Conservation (phyloP, 2,113 vertebrate species). For the Oophaga pumilio region DNA sequence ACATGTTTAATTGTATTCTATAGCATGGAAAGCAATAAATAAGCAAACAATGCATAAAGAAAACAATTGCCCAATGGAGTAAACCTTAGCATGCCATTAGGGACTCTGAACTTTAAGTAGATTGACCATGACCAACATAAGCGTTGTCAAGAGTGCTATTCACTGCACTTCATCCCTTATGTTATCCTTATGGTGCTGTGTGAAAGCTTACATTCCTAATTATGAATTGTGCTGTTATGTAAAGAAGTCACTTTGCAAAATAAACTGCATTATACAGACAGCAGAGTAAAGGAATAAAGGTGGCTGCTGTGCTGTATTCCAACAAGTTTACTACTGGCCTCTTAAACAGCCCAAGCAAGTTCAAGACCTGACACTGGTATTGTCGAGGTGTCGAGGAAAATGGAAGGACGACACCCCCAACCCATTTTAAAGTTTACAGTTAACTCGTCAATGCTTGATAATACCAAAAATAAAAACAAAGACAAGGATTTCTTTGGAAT, state of each 20-base stretch:
- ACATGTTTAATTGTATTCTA: conserved; percentile 33
- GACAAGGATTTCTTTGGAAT: too few relatives aligned
- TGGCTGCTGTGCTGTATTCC: too few relatives aligned
- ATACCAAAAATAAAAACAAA: too few relatives aligned
- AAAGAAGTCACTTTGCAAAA: neutral
- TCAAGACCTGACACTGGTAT: too few relatives aligned
- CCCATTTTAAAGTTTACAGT: too few relatives aligned
- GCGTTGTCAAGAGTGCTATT: neutral
- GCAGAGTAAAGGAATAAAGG: neutral
- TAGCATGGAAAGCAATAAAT: conserved; percentile 34
- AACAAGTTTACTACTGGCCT: too few relatives aligned
- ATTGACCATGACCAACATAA: conserved; percentile 1
- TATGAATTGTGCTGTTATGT: neutral
- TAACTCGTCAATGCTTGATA: too few relatives aligned
- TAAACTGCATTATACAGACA: neutral
- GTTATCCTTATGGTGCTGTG: neutral
- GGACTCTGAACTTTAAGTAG: neutral
- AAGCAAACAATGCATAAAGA: conserved; percentile 42
- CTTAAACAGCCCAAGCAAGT: too few relatives aligned
- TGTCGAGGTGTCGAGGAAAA: too few relatives aligned
- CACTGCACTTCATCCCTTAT: neutral
- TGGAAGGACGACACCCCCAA: too few relatives aligned
- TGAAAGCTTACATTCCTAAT: neutral
- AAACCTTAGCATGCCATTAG: neutral
- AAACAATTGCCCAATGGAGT: neutral